These are phyloP conservation scores for Tiliacea aurago DNA, from an alignment of 2,888 invertebrate species.

Conservation along the genomic window DNA sequence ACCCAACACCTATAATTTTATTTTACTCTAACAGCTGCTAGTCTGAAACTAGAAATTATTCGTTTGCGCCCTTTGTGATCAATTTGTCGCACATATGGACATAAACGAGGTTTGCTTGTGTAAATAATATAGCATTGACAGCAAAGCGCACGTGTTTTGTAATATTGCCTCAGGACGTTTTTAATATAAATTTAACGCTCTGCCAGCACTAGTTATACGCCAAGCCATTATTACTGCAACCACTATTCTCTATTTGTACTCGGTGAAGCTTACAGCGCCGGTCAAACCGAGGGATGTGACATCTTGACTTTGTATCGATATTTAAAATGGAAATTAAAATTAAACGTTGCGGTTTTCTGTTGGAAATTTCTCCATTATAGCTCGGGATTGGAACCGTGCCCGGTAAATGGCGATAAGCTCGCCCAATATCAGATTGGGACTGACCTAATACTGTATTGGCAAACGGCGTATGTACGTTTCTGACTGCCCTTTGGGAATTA, in stretches of 20 bases:
- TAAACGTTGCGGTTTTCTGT: slow-evolving; percentile 60
- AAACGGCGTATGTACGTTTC: slow-evolving; percentile 44
- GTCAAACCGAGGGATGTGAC: slow-evolving; percentile 73
- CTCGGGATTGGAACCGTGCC: slow-evolving; percentile 55
- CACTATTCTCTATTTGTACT: slow-evolving; percentile 85
- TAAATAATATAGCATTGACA: slow-evolving; percentile 39
- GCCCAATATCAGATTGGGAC: slow-evolving; percentile 59
- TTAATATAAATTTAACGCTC: slow-evolving; percentile 86
- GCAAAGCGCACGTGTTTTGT: slow-evolving; percentile 50
- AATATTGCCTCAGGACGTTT: slow-evolving; percentile 67
- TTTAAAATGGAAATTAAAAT: slow-evolving; percentile 61
- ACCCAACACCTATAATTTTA: slow-evolving; percentile 43
- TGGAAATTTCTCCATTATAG: slow-evolving; percentile 57
- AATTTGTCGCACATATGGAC: slow-evolving; percentile 44
- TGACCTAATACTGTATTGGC: slow-evolving; percentile 62
- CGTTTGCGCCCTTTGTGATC: slow-evolving; percentile 44
- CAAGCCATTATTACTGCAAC: slow-evolving; percentile 81
- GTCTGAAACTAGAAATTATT: slow-evolving; percentile 33
- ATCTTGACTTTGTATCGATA: slow-evolving; percentile 61
- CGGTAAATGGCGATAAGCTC: slow-evolving; percentile 57
- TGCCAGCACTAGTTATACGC: slow-evolving; percentile 73
- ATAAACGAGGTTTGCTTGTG: slow-evolving; percentile 10
- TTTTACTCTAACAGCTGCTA: slow-evolving; percentile 39
- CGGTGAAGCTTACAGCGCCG: slow-evolving; percentile 78
- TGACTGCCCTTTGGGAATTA: slow-evolving; percentile 39